Conservation (phyloP, 1,140 invertebrate genomes). For the Leguminivora glycinivorella region DNA sequence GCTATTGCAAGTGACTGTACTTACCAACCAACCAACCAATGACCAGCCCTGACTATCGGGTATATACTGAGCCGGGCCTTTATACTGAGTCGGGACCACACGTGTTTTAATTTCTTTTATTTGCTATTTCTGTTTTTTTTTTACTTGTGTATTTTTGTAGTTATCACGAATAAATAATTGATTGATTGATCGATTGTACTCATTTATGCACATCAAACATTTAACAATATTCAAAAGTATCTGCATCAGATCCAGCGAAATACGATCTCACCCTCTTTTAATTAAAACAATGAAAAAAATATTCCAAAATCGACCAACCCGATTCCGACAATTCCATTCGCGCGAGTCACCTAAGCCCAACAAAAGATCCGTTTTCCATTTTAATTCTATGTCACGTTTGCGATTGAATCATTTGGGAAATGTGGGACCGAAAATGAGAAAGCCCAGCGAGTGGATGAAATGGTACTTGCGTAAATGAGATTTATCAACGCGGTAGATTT, state of each 20-base stretch:
- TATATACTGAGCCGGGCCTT: no score
- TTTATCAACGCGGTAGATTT: constrained; percentile 56
- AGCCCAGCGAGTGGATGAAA: constrained; percentile 41
- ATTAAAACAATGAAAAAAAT: constrained; percentile 28
- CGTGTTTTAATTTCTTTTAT: no score
- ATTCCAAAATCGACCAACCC: constrained; percentile 31
- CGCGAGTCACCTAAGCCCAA: constrained; percentile 34
- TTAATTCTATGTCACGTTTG: constrained; percentile 57
- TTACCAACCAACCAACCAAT: no score
- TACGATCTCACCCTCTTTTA: constrained; percentile 15
- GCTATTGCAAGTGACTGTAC: no score
- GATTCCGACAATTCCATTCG: constrained; percentile 56
- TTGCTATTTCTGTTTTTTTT: no score
- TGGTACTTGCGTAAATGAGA: constrained; percentile 60
- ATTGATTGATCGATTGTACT: no score
- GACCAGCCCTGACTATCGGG: no score
- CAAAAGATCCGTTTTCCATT: constrained; percentile 58
- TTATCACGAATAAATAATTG: no score
- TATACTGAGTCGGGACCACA: no score
- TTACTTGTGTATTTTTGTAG: no score
- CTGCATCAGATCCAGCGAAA: background rate
- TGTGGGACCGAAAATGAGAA: constrained; percentile 52
- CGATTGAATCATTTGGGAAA: constrained; percentile 61
- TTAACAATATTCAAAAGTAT: background rate
- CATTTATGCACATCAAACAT: background rate